Base-by-base conservation (phyloP, 2,888 invertebrate genomes). In the Isotomurus palustris region DNA sequence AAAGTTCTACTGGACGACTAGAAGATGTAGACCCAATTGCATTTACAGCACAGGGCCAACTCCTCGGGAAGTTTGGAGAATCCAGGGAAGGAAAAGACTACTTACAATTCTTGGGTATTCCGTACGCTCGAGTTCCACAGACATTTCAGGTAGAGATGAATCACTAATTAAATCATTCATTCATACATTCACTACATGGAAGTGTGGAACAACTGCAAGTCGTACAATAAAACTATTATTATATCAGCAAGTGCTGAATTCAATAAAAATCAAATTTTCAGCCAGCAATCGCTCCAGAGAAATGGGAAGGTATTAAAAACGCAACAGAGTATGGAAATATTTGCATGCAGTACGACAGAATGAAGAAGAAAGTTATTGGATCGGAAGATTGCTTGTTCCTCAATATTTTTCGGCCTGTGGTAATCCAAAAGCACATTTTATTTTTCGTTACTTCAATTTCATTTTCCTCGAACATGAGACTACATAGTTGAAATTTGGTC, bases 221-320 rank as follows among this genome's bases (percentile, higher is more conserved):
- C n/a, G n/a, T n/a, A n/a, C n/a, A n/a, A n/a, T n/a, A n/a, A n/a
- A n/a, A n/a, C n/a, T n/a, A n/a, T n/a, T n/a, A n/a, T n/a, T n/a
- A n/a, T n/a, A n/a, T n/a, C n/a, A n/a, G n/a, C n/a, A n/a, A n/a
- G n/a, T n/a, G n/a, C n/a, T n/a, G n/a, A n/a, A n/a, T n/a, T n/a
- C n/a, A n/a, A n/a, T n/a, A n/a, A n/a, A n/a, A n/a, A 8, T 43
- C 24, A 19, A 43, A 43, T 14, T 8, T 43, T 43, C 24, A 61
- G 62, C 57, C 56, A 28, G 62, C 64, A 24, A 35, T 48, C 14
- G 51, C 64, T n/a, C 61, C 64, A 4, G 43, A 53, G n/a, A 60
- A 54, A 44, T 67, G 67, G 67, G 63, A 63, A 17, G 65, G 56
- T 3, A 54, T 65, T 17, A 48, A 60, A 17, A 63, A 65, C 25